Base-by-base conservation (phyloP, 2,888 invertebrate species). In the Chaetogeoica ovagalla region DNA sequence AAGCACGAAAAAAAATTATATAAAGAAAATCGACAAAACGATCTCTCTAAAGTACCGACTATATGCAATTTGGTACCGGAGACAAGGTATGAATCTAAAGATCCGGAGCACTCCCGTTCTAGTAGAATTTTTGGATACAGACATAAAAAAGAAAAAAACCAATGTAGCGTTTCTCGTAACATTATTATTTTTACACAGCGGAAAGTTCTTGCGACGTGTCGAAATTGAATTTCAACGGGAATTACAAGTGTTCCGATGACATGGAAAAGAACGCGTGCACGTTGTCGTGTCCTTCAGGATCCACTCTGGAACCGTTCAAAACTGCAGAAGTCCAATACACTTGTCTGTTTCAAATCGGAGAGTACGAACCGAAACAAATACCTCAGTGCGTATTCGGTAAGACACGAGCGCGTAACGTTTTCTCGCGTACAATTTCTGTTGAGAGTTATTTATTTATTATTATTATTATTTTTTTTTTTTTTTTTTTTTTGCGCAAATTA, bases 191-290 rank as follows among this genome's bases (percentile, higher is more conserved):
- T 85, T 30, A 30, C 4, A 8, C 84, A 92, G 92, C 89, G 71
- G 87, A 88, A 15, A 89, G 88, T 70, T 89, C 86, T 0, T 92
- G 93, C 83, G 89, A 89, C 83, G 86, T 89, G 2, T 88, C 89
- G 37, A 91, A 91, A 82, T 85, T 93, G 7, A 88, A 89, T 0
- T 94, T 94, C 86, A 94, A 94, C 86, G 95, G 94, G 19, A 91
- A 90, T 23, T 93, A 91, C 86, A 90, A 90, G 59, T 95, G 95
- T 85, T 88, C 88, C 1, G 91, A 91, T 2, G 89, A 90, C 83
- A 87, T 86, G 9, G 89, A 90, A 59, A 86, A 87, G 52, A 89
- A 91, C 83, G 88, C 88, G 7, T 95, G 95, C 85, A 86, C 87
- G 2, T 85, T 95, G 13, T 87, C 85, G 7, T 95, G 95, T 84